Conservation (phyloP, 53 echinoderm and acorn worm species). For the Glandiceps talaboti region DNA sequence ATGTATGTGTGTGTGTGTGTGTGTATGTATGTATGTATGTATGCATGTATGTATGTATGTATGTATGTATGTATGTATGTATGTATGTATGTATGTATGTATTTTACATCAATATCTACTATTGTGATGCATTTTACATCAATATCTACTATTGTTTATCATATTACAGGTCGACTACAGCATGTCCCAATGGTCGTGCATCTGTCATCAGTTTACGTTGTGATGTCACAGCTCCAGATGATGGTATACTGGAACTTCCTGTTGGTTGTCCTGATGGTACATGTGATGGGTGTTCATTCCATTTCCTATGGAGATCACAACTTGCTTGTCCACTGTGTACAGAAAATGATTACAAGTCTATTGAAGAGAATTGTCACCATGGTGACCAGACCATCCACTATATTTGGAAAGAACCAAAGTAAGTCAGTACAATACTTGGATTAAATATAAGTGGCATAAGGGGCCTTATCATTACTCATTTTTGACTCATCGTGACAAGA, state of each 20-base stretch:
- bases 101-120: too few relatives aligned
- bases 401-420: conserved; percentile 77
- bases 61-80: too few relatives aligned
- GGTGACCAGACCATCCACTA: conserved; percentile 51
- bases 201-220: conserved; percentile 78
- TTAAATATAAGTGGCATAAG: too few relatives aligned
- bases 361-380: conserved; percentile 48
- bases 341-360: conserved; percentile 42
- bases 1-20: too few relatives aligned
- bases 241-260: conserved; percentile 48
- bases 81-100: too few relatives aligned
- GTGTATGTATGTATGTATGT: too few relatives aligned
- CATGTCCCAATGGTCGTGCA: conserved; percentile 75
- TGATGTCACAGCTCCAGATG: conserved; percentile 34
- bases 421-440: too few relatives aligned
- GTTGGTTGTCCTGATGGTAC: conserved; percentile 53
- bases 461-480: too few relatives aligned
- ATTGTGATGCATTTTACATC: too few relatives aligned
- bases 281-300: conserved; percentile 93
- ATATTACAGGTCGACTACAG: conserved; percentile 63
- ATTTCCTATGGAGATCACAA: conserved; percentile 69
- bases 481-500: too few relatives aligned
- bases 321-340: conserved; percentile 59
- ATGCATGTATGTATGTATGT: too few relatives aligned
- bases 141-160: too few relatives aligned